Conservation (phyloP, 2,113 vertebrate genomes). For the Lasiurus cinereus region DNA sequence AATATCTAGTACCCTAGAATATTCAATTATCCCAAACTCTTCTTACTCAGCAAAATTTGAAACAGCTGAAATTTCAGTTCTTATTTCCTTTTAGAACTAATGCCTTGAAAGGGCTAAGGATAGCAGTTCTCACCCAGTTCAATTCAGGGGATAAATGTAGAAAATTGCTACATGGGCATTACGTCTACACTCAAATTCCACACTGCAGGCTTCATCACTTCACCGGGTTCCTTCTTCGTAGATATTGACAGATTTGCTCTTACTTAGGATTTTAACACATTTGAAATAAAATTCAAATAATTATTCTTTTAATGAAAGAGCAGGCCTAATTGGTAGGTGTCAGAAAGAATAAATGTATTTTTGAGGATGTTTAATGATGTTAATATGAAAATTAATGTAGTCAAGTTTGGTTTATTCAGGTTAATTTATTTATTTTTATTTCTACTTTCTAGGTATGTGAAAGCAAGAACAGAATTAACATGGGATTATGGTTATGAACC, state of each 20-base stretch:
- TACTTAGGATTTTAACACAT: constrained; percentile 46
- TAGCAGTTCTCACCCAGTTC: constrained; percentile 17
- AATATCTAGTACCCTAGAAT: not conserved
- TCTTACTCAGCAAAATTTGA: constrained; percentile 37
- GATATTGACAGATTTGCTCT: not conserved
- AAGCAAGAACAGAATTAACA: constrained; percentile 94
- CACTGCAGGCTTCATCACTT: not conserved
- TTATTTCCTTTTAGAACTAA: constrained; percentile 52
- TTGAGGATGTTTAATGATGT: constrained; percentile 42
- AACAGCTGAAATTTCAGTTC: constrained; percentile 43
- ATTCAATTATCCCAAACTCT: constrained; percentile 53
- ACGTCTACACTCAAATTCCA: not conserved
- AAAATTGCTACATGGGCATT: not conserved
- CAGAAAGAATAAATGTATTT: constrained; percentile 40
- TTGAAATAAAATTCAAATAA: constrained; percentile 56
- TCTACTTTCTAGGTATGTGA: constrained; percentile 90
- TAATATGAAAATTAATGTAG: constrained; percentile 22
- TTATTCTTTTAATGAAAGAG: constrained; percentile 54
- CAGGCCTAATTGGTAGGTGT: not conserved
- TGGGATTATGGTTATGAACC: constrained; percentile 93
- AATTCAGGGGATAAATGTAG: not conserved
- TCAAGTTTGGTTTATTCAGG: constrained; percentile 12
- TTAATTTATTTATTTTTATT: constrained; percentile 64
- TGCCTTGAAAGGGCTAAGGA: not conserved
- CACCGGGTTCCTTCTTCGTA: not conserved